These are phyloP conservation scores for Pimephales promelas DNA, from an alignment of 2,113 vertebrate species.

Conservation along the genomic window DNA sequence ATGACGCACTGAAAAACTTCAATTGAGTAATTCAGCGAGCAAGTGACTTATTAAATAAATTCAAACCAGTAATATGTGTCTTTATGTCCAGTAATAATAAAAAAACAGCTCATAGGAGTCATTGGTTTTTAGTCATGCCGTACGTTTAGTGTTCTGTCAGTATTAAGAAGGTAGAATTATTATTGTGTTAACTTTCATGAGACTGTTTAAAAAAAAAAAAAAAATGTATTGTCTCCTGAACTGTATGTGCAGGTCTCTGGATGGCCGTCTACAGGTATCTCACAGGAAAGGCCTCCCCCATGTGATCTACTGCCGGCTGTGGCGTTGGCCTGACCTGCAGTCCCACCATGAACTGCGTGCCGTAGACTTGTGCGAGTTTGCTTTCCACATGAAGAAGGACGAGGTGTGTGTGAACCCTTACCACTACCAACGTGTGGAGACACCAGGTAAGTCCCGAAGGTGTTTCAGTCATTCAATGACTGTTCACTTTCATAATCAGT, in stretches of 20 bases:
- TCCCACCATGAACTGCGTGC: constrained; percentile 97
- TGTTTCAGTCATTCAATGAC: background rate
- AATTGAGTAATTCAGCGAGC: background rate
- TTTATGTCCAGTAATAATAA: background rate
- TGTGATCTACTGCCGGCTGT: constrained; percentile 97
- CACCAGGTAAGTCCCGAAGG: constrained; percentile 81
- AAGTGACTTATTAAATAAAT: background rate
- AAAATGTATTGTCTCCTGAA: background rate
- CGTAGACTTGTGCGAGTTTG: constrained; percentile 93
- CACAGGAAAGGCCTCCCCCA: constrained; percentile 96
- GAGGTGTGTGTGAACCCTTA: constrained; percentile 98
- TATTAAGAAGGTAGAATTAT: background rate
- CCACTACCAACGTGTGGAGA: constrained; percentile 97
- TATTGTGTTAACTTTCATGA: background rate
- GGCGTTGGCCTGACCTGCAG: constrained; percentile 97
- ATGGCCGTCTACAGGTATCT: constrained; percentile 94
- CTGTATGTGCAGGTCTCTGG: constrained; percentile 83
- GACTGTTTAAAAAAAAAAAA: background rate
- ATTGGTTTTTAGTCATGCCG: background rate
- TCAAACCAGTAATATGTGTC: background rate
- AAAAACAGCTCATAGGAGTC: background rate
- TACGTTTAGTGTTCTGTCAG: background rate
- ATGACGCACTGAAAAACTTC: background rate
- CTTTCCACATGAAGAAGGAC: constrained; percentile 97
- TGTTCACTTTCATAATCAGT: constrained; percentile 5